phyloP scores from a whole-genome alignment of 1,140 invertebrate species.

The Kradibia gibbosae region DNA sequence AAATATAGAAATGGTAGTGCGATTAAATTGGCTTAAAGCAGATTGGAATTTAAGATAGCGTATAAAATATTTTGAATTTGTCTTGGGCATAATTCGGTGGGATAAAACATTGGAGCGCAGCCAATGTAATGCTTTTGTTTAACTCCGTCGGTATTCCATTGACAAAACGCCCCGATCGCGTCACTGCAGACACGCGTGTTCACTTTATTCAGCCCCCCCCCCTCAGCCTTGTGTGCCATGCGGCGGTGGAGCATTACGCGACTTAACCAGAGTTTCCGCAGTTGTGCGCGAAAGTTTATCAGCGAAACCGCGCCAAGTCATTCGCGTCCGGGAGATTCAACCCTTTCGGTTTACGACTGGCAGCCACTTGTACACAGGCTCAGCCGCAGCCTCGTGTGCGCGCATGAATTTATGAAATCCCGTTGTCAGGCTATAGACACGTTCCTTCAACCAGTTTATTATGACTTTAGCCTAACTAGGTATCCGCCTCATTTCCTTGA shows the following conservation, averaged over 20 bases:
- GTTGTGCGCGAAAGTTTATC: slow-evolving; percentile 10
- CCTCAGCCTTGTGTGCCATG: not conserved
- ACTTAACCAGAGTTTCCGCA: slow-evolving; percentile 19
- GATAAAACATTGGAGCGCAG: too few relatives aligned
- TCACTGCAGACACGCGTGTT: not conserved
- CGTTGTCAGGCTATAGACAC: not conserved
- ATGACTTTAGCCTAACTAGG: not conserved
- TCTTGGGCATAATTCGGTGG: too few relatives aligned
- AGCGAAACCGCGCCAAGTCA: slow-evolving; percentile 11
- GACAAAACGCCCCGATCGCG: not conserved
- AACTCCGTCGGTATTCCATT: not conserved
- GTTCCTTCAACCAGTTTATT: not conserved
- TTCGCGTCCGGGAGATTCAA: slow-evolving; percentile 10
- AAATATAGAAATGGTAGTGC: too few relatives aligned
- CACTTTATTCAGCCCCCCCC: not conserved
- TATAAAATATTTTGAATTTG: too few relatives aligned
- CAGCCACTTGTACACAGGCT: not conserved
- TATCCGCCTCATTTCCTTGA: too few relatives aligned
- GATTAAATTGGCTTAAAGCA: too few relatives aligned
- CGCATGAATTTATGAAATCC: slow-evolving; percentile 23
- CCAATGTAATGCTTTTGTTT: too few relatives aligned
- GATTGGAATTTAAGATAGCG: too few relatives aligned
- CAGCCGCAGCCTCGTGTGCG: not conserved
- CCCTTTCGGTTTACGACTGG: slow-evolving; percentile 34
- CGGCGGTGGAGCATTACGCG: not conserved